A percentile compares a stretch with the other conserved stretches of the same genome.
phyloP scores from a whole-genome alignment of 2,888 invertebrate species.

The Amblyteles armatorius region DNA sequence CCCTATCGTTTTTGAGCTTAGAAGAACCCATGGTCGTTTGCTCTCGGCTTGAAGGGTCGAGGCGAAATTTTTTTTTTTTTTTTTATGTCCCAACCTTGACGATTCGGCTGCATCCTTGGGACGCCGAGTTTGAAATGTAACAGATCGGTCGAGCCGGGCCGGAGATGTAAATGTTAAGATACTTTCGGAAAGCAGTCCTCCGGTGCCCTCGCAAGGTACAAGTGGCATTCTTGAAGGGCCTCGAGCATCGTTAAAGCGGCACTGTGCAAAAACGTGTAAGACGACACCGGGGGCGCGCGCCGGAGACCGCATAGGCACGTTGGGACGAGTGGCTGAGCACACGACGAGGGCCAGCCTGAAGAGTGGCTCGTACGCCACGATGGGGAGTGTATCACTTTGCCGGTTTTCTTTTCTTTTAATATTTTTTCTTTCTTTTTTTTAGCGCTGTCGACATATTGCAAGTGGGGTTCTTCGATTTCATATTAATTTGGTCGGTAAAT shows the following conservation, averaged over 20 bases:
- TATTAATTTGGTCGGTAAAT: slow-evolving; percentile 18
- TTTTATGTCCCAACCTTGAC: too few relatives aligned
- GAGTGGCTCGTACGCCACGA: slow-evolving; percentile 31
- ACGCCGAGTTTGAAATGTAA: too few relatives aligned
- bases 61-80: too few relatives aligned
- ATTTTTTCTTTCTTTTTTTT: not conserved
- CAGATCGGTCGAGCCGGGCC: too few relatives aligned
- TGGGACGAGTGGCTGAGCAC: slow-evolving; percentile 37
- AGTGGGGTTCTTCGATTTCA: slow-evolving; percentile 14
- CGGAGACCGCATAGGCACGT: slow-evolving; percentile 38
- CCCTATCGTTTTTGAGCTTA: too few relatives aligned
- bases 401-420: not conserved
- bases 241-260: slow-evolving; percentile 63
- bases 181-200: not conserved
- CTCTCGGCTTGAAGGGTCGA: too few relatives aligned
- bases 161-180: too few relatives aligned
- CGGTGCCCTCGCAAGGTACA: slow-evolving; percentile 1
- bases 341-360: slow-evolving; percentile 3
- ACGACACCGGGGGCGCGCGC: slow-evolving; percentile 61
- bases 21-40: too few relatives aligned
- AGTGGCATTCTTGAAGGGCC: slow-evolving; percentile 60
- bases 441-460: not conserved
- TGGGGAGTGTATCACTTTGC: slow-evolving; percentile 24
- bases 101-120: too few relatives aligned
- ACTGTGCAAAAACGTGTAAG: slow-evolving; percentile 61